Evolutionary conservation across 2,113 vertebrate species (phyloP).

Genomic region (Charadrius vociferus): DNA sequence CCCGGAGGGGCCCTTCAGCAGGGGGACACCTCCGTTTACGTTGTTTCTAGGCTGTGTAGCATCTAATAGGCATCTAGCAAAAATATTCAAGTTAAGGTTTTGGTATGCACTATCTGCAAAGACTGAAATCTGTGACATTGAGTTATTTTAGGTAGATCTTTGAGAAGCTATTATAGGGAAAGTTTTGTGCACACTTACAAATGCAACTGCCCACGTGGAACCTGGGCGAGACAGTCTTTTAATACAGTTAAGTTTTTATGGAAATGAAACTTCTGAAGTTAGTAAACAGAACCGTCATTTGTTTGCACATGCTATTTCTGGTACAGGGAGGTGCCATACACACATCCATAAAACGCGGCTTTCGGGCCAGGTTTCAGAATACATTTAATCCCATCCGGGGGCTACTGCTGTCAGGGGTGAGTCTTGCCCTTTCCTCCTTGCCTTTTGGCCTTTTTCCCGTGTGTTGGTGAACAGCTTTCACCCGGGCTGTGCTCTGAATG

Average conservation of each 20-base stretch:
- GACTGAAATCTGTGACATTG: not conserved
- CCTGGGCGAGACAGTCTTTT: not conserved
- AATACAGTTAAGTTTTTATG: not conserved
- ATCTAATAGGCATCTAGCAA: accelerated
- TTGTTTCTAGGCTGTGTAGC: not conserved
- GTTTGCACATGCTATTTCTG: not conserved
- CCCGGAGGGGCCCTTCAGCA: not conserved
- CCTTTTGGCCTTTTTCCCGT: accelerated
- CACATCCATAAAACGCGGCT: accelerated
- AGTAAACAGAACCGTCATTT: not conserved
- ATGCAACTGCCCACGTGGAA: accelerated
- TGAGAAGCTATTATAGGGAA: too few relatives aligned
- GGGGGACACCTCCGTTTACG: not conserved
- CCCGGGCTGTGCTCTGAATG: not conserved
- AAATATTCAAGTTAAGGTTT: not conserved
- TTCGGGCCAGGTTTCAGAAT: not conserved
- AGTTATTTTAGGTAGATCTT: not conserved
- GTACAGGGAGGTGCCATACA: not conserved
- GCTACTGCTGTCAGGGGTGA: accelerated
- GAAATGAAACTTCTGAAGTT: not conserved
- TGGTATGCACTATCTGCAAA: not conserved
- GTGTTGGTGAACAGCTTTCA: not conserved
- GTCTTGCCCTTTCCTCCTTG: not conserved
- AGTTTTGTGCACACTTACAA: not conserved
- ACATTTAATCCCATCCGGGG: not conserved